phyloP scores from a whole-genome alignment of 2,797 vertebrate species.

The Rousettus madagascariensis region DNA sequence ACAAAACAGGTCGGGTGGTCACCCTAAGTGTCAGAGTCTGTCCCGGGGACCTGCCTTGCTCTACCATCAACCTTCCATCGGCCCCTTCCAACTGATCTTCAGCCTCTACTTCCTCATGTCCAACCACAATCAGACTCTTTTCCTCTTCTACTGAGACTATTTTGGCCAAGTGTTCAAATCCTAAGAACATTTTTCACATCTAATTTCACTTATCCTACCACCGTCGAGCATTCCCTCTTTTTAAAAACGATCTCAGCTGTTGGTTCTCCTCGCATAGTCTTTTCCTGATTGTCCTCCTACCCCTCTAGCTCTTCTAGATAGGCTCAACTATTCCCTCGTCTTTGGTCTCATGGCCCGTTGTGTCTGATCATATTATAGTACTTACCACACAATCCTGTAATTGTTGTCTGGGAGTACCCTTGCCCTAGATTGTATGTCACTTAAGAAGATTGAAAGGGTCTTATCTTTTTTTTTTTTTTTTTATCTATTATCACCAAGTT shows the following conservation, averaged over 20 bases:
- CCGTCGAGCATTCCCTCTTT: not conserved
- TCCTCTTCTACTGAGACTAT: not conserved
- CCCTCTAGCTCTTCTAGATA: not conserved
- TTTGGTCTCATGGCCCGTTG: not conserved
- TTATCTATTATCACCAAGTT: not conserved
- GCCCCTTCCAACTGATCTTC: not conserved
- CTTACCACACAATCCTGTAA: not conserved
- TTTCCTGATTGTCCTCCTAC: not conserved
- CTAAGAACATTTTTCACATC: not conserved
- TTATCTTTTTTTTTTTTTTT: not conserved
- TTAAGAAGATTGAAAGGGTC: not conserved
- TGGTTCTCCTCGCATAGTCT: not conserved
- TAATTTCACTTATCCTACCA: not conserved
- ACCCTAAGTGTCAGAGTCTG: not conserved
- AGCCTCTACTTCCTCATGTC: not conserved
- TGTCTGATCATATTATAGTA: not conserved
- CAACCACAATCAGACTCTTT: too few species aligned
- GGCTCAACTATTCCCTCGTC: not conserved
- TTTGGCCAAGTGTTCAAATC: not conserved
- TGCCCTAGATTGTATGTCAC: not conserved
- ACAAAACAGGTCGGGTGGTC: accelerated
- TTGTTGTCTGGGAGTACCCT: not conserved
- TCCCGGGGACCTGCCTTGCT: not conserved
- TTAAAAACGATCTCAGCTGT: not conserved
- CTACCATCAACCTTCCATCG: too few species aligned